phyloP scores from a whole-genome alignment of 2,797 vertebrate genomes.

The Discoglossus pictus region DNA sequence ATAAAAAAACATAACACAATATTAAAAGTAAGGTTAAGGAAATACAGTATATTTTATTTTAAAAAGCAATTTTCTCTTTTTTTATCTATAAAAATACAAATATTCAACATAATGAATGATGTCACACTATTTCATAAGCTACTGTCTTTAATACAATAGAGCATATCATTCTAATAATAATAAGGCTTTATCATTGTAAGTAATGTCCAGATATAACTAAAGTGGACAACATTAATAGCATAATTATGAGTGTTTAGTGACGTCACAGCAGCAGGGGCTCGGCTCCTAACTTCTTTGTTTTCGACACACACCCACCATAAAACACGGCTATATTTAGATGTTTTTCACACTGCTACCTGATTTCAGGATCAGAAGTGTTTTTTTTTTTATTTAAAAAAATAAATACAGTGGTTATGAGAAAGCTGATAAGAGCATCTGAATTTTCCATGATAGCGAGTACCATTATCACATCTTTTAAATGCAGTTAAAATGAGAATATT shows the following conservation, averaged over 20 bases:
- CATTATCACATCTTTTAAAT: too few species aligned
- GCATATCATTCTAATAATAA: slow-evolving; percentile 61
- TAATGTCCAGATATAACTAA: slow-evolving; percentile 60
- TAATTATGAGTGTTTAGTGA: slow-evolving; percentile 69
- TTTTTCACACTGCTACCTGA: slow-evolving; percentile 69
- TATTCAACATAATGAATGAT: too few species aligned
- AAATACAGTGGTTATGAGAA: slow-evolving; percentile 56
- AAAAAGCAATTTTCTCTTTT: too few species aligned
- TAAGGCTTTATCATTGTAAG: slow-evolving; percentile 65
- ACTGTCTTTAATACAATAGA: slow-evolving; percentile 54
- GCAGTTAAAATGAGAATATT: too few species aligned
- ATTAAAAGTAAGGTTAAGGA: too few species aligned
- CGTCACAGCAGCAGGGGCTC: slow-evolving; percentile 65
- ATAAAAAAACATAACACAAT: too few species aligned
- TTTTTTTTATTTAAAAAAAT: slow-evolving; percentile 54
- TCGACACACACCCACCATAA: slow-evolving; percentile 75
- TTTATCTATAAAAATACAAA: too few species aligned
- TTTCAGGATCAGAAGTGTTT: slow-evolving; percentile 55
- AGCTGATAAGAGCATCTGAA: slow-evolving; percentile 77
- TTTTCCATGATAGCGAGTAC: slow-evolving; percentile 66
- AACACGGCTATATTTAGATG: slow-evolving; percentile 75
- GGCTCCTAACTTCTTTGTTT: slow-evolving; percentile 69
- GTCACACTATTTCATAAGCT: too few species aligned
- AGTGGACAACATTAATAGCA: slow-evolving; percentile 63
- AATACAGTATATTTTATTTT: too few species aligned